phyloP scores from a whole-genome alignment of 2,888 invertebrate genomes.

The Chrysolina haemoptera region DNA sequence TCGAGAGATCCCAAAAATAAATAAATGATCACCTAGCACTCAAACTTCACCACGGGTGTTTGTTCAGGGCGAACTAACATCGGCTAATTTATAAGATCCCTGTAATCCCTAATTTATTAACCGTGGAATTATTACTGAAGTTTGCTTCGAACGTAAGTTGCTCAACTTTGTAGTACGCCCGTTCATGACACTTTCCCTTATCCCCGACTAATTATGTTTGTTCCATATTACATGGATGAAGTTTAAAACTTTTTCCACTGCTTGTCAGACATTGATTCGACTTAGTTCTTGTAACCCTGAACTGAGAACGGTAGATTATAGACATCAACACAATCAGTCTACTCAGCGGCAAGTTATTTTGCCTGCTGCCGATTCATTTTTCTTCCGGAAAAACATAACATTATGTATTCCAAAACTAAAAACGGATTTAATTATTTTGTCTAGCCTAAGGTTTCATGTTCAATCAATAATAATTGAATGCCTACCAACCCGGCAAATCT shows the following conservation, averaged over 20 bases:
- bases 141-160: conserved; percentile 20
- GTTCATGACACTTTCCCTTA: conserved; percentile 21
- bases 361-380: too few species aligned
- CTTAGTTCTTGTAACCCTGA: background rate
- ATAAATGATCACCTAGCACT: conserved; percentile 3
- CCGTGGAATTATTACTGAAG: conserved; percentile 27
- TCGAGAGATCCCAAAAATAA: conserved; percentile 4
- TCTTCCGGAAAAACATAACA: too few species aligned
- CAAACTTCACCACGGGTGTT: conserved; percentile 14
- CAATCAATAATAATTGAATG: too few species aligned
- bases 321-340: background rate
- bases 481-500: too few species aligned
- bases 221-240: conserved; percentile 10
- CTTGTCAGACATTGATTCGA: background rate
- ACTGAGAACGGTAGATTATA: background rate
- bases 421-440: too few species aligned
- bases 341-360: too few species aligned
- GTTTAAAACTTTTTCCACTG: background rate
- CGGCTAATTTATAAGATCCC: conserved; percentile 29
- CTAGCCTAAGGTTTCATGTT: too few species aligned
- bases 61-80: background rate
- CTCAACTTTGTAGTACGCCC: conserved; percentile 21
- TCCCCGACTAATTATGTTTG: conserved; percentile 20
- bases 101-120: conserved; percentile 30
- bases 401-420: too few species aligned